Base-by-base conservation (phyloP, 2,888 invertebrate genomes). In the Drosophila picticornis region DNA sequence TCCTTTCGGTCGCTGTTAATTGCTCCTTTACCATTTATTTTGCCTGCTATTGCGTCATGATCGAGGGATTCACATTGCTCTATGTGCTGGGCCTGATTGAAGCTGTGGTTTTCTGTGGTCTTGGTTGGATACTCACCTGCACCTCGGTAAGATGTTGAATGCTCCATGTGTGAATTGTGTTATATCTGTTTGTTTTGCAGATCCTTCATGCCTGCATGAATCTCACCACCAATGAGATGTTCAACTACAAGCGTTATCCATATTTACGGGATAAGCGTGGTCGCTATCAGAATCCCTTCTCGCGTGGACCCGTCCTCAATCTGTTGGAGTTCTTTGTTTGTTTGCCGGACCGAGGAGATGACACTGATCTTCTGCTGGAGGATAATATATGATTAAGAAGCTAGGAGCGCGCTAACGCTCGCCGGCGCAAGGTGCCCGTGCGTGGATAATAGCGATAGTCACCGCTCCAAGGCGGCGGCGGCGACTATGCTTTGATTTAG, bases 221-320 rank as follows among this genome's bases (percentile, higher is more conserved):
- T 94, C 94, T 98, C 71, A 98, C 98, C 10, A 98, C 98, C 53
- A 98, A 98, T 93, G 98, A 98, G 94, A 97, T 98, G 96, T 97
- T 98, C 92, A 98, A 98, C 94, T 97, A 97, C 93, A 97, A 97
- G 92, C 95, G 98, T 60, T 98, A 98, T 93, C 96, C 97, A 0
- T 98, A 98, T 92, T 93, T 98, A 75, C 94, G 98, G 63, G 98
- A 98, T 92, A 97, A 97, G 91, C 95, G 97, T 70, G 98, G 98
- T 3, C 95, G 96, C 75, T 98, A 97, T 92, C 96, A 96, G 91
- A 98, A 98, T 94, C 98, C 98, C 0, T 98, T 97, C 92, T 97
- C 98, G n/a, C 94, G 97, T 72, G 98, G 98, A 0, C 96, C 97
- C 0, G 94, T 97, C 61, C 94, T 97, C 91, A 98, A 98, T 93